Conservation (phyloP, 2,888 invertebrate genomes). For the Nemurella pictetii region DNA sequence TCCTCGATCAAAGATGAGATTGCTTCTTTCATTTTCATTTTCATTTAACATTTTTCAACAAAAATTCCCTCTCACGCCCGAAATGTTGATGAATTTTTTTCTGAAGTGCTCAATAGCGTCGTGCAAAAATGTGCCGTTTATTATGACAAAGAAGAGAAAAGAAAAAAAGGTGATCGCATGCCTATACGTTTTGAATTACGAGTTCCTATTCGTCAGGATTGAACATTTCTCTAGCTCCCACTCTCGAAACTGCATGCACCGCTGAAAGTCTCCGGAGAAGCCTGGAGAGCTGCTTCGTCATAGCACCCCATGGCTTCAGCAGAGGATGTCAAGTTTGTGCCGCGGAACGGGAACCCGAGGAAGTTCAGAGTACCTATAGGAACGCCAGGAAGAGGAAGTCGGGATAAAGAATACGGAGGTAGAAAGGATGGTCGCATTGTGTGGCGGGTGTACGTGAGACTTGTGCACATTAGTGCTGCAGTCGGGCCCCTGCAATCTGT, state of each 20-base stretch:
- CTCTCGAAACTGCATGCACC: neutral
- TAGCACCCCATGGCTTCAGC: neutral
- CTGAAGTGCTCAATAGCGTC: neutral
- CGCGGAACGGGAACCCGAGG: neutral
- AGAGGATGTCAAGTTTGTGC: neutral
- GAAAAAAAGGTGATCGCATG: neutral
- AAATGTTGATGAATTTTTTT: neutral
- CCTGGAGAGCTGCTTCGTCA: neutral
- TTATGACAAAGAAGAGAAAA: neutral
- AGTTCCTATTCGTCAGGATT: neutral
- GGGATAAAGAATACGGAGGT: neutral
- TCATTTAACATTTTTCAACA: neutral
- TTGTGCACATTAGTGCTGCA: neutral
- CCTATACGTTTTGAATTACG: neutral
- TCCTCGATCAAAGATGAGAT: neutral
- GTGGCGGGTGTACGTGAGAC: neutral
- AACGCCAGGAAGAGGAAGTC: neutral
- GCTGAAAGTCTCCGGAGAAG: neutral
- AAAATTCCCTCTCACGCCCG: neutral
- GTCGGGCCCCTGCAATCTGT: neutral
- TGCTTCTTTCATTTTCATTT: neutral
- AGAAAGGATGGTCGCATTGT: neutral
- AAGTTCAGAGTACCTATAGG: neutral
- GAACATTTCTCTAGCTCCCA: neutral
- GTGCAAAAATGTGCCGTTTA: neutral